Conservation (phyloP, 2,797 vertebrate species). For the Artibeus jamaicensis region DNA sequence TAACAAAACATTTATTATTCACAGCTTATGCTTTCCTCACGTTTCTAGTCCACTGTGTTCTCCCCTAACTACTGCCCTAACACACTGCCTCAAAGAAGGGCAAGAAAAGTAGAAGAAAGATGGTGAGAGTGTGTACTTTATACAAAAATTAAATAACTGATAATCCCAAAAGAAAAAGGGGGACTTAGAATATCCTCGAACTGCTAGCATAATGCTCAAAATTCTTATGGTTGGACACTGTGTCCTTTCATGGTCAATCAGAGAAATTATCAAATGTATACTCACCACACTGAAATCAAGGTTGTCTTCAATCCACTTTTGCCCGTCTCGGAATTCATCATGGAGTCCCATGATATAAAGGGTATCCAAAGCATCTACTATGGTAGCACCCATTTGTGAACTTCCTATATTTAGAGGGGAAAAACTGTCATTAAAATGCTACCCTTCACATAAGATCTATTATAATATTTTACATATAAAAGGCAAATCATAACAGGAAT, state of each 20-base stretch:
- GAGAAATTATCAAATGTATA: conserved; percentile 53
- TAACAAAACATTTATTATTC: not conserved
- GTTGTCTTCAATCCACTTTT: conserved; percentile 97
- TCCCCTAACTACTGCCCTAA: not conserved
- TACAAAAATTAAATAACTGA: conserved; percentile 14
- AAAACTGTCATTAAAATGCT: conserved; percentile 68
- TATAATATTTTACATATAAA: conserved; percentile 2
- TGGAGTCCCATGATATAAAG: conserved; percentile 99
- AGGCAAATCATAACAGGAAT: not conserved
- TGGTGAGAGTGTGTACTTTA: not conserved
- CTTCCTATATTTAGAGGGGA: conserved; percentile 86
- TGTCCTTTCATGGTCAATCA: not conserved
- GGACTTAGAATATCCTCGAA: conserved; percentile 15
- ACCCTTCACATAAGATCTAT: conserved; percentile 6
- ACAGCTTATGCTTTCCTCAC: not conserved
- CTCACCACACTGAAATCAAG: conserved; percentile 97
- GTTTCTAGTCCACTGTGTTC: not conserved
- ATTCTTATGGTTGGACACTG: not conserved
- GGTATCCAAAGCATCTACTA: conserved; percentile 97
- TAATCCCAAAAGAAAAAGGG: not conserved
- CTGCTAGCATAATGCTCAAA: not conserved
- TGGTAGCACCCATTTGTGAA: conserved; percentile 96
- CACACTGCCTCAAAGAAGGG: not conserved
- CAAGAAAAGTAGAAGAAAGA: conserved; percentile 21
- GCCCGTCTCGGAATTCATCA: conserved; percentile 96